Evolutionary conservation across 2,113 vertebrate species (phyloP).

Genomic region (Ptyas mucosa): DNA sequence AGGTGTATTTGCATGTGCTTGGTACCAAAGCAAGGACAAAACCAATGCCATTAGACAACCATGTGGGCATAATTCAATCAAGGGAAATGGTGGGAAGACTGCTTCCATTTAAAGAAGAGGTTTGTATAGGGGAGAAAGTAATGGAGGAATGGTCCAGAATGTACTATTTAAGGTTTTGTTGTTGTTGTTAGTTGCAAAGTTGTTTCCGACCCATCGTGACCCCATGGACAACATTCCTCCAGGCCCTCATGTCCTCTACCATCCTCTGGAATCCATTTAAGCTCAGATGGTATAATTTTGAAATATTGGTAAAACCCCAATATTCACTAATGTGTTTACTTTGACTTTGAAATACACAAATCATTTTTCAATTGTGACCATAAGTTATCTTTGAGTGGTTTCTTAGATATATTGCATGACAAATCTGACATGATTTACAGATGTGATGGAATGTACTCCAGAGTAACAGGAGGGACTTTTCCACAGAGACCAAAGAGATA

Average conservation of each 20-base stretch:
- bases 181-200: too few relatives aligned
- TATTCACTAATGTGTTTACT: conserved; percentile 39
- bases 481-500: too few relatives aligned
- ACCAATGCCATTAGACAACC: neutral
- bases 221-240: too few relatives aligned
- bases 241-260: too few relatives aligned
- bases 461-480: too few relatives aligned
- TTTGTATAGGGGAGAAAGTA: neutral
- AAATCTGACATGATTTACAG: neutral
- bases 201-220: too few relatives aligned
- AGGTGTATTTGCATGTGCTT: neutral
- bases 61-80: neutral
- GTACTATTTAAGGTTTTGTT: neutral
- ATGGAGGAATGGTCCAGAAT: neutral
- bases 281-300: too few relatives aligned
- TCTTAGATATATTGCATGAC: neutral
- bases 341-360: conserved; percentile 17
- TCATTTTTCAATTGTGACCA: neutral
- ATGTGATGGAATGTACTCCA: too few relatives aligned
- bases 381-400: neutral
- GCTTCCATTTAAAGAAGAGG: neutral
- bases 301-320: too few relatives aligned
- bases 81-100: neutral
- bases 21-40: neutral
- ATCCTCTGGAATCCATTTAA: too few relatives aligned